Evolutionary conservation across 2,888 invertebrate species (phyloP).

Genomic region (Eupelmus urozonus): DNA sequence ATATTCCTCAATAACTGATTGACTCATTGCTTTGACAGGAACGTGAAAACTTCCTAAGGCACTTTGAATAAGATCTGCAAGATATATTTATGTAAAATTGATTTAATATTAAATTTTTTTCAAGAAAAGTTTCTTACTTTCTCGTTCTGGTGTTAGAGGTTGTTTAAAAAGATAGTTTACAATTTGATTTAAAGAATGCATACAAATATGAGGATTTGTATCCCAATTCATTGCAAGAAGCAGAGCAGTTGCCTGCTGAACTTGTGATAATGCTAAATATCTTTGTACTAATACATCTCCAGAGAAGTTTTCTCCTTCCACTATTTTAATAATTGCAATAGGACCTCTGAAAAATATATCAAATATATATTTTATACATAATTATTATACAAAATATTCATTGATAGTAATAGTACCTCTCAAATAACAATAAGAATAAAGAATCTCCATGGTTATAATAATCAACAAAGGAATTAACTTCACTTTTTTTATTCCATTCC

Average conservation of each 20-base stretch:
- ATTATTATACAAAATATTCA: not conserved
- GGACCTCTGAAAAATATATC: constrained; percentile 78
- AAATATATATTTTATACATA: constrained; percentile 1
- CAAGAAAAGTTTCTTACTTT: constrained; percentile 75
- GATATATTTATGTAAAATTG: constrained; percentile 27
- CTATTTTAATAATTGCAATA: constrained; percentile 79
- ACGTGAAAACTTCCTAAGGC: constrained; percentile 90
- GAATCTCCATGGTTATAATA: constrained; percentile 79
- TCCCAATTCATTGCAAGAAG: constrained; percentile 88
- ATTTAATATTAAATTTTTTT: constrained; percentile 8
- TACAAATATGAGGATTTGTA: constrained; percentile 85
- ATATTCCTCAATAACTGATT: constrained; percentile 85
- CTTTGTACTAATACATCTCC: constrained; percentile 81
- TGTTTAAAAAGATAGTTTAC: constrained; percentile 82
- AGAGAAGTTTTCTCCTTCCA: constrained; percentile 80
- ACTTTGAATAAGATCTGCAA: constrained; percentile 80
- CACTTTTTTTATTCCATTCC: constrained; percentile 81
- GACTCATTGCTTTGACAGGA: constrained; percentile 83
- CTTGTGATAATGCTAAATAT: constrained; percentile 82
- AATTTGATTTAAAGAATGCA: constrained; percentile 86
- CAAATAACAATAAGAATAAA: constrained; percentile 80
- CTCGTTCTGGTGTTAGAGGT: constrained; percentile 81
- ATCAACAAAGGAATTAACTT: constrained; percentile 74
- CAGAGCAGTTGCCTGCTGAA: constrained; percentile 85
- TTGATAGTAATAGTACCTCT: constrained; percentile 74